Evolutionary conservation across 1,140 invertebrate genomes (phyloP).

Genomic region (Saccostrea echinata): DNA sequence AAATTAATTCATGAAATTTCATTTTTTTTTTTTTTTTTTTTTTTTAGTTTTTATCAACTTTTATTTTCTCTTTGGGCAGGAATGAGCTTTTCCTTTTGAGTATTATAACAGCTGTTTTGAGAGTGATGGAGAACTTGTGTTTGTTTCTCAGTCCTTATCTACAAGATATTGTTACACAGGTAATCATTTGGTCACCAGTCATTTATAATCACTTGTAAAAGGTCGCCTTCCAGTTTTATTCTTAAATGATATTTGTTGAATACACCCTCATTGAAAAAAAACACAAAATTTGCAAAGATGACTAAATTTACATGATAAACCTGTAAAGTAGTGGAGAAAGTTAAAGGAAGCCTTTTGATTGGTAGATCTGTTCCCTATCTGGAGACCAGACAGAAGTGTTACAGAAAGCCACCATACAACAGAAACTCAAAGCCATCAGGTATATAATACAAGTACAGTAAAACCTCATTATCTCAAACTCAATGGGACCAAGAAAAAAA

Average conservation of each 20-base stretch:
- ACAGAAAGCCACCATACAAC: slow-evolving; percentile 63
- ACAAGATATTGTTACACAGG: slow-evolving; percentile 84
- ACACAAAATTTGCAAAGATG: too few relatives aligned
- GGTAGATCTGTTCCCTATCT: slow-evolving; percentile 63
- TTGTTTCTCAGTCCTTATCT: slow-evolving; percentile 92
- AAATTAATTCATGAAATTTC: not conserved
- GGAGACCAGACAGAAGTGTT: slow-evolving; percentile 53
- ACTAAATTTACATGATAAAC: too few relatives aligned
- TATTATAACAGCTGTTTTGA: slow-evolving; percentile 88
- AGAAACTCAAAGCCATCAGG: slow-evolving; percentile 65
- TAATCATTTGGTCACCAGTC: slow-evolving; percentile 52
- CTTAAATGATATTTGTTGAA: too few relatives aligned
- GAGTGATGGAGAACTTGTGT: slow-evolving; percentile 89
- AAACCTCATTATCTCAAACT: not conserved
- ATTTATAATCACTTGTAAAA: too few relatives aligned
- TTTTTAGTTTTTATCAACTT: not conserved
- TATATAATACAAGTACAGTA: slow-evolving; percentile 74
- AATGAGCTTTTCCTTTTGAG: slow-evolving; percentile 82
- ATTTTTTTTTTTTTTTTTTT: not conserved
- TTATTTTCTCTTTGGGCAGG: slow-evolving; percentile 73
- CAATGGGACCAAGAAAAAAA: too few relatives aligned
- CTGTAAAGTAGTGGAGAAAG: too few relatives aligned
- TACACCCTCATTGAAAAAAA: too few relatives aligned
- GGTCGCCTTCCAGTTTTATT: too few relatives aligned
- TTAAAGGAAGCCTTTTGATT: not conserved